Conservation (phyloP, 2,888 invertebrate species). For the Chloroclysta siterata region DNA sequence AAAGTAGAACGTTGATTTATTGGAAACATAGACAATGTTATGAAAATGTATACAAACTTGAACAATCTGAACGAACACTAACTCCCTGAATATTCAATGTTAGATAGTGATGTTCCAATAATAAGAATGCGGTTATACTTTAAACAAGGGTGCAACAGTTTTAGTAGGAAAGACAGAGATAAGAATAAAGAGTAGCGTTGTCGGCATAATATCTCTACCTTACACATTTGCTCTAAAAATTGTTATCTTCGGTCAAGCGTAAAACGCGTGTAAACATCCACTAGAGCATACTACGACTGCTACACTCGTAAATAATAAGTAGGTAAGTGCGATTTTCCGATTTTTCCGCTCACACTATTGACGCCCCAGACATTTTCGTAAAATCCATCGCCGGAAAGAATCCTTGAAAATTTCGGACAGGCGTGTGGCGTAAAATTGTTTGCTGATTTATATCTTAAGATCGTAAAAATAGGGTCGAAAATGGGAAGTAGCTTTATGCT, state of each 20-base stretch:
- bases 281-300: slow-evolving; percentile 42
- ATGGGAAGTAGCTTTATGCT: slow-evolving; percentile 46
- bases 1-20: no score
- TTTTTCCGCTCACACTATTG: slow-evolving; percentile 47
- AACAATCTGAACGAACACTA: no score
- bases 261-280: slow-evolving; percentile 45
- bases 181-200: neutral
- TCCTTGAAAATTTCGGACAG: slow-evolving; percentile 61
- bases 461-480: slow-evolving; percentile 24
- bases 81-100: no score
- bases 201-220: slow-evolving; percentile 1
- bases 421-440: slow-evolving; percentile 78
- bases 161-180: no score
- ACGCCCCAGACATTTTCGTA: slow-evolving; percentile 72
- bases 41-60: no score
- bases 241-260: slow-evolving; percentile 35
- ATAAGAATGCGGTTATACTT: no score
- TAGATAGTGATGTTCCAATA: no score
- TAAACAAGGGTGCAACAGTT: no score
- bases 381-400: slow-evolving; percentile 58
- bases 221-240: slow-evolving; percentile 13
- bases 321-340: slow-evolving; percentile 60
- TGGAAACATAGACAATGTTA: no score
- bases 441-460: slow-evolving; percentile 68
- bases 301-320: slow-evolving; percentile 52